phyloP scores from a whole-genome alignment of 2,888 invertebrate genomes.

The Oligia fasciuncula region DNA sequence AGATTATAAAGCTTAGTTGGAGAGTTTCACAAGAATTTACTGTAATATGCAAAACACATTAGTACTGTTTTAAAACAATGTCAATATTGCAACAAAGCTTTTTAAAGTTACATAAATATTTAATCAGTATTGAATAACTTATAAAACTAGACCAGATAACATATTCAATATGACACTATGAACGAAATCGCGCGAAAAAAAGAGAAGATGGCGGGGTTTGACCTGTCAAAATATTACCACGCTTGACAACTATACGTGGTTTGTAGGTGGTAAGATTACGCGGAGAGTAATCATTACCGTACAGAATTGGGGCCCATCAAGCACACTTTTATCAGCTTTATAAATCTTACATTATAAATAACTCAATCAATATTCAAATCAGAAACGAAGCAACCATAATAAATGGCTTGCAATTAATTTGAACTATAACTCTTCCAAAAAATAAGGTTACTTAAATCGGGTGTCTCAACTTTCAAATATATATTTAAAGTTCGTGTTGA shows the following conservation, averaged over 20 bases:
- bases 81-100: background rate
- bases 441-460: conserved; percentile 29
- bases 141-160: background rate
- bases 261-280: background rate
- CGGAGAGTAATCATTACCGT: background rate
- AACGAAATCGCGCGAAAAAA: background rate
- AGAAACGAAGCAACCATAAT: conserved; percentile 10
- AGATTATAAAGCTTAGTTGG: background rate
- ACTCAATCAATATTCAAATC: conserved; percentile 31
- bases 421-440: conserved; percentile 32
- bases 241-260: too few relatives aligned
- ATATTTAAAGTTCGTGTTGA: conserved; percentile 68
- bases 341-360: conserved; percentile 7
- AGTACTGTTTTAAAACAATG: background rate
- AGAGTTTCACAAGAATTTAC: background rate
- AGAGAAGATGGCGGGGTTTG: background rate
- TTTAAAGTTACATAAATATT: conserved; percentile 8
- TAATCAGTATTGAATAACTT: conserved; percentile 3
- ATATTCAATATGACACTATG: background rate
- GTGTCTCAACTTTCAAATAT: conserved; percentile 56
- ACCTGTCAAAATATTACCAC: background rate
- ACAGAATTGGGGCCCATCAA: background rate
- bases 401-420: conserved; percentile 26
- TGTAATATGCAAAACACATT: conserved; percentile 1
- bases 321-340: background rate